phyloP scores from a whole-genome alignment of 1,140 invertebrate genomes.

The Mercenaria mercenaria region DNA sequence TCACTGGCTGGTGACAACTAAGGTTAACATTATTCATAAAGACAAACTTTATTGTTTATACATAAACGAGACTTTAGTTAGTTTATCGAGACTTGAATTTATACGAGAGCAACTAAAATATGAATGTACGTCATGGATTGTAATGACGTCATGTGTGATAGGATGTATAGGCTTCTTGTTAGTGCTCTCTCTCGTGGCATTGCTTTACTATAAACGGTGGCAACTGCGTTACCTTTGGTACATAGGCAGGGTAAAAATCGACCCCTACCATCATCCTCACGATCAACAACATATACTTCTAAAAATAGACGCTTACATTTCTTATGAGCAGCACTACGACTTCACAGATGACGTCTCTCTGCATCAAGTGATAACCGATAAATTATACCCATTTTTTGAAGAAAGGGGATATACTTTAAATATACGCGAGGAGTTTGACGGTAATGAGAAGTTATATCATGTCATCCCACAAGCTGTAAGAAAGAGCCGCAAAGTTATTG shows the following conservation, averaged over 20 bases:
- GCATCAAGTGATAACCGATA: neutral
- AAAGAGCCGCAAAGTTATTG: constrained; percentile 19
- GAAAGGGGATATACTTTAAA: neutral
- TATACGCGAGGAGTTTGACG: constrained; percentile 18
- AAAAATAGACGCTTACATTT: constrained; percentile 40
- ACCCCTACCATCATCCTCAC: constrained; percentile 18
- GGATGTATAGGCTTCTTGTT: neutral
- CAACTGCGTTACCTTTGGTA: constrained; percentile 26
- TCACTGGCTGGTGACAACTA: neutral
- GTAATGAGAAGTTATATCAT: neutral
- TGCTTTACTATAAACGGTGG: constrained; percentile 43
- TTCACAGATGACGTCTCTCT: neutral
- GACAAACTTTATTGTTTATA: neutral
- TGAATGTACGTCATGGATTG: constrained; percentile 12
- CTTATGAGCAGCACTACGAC: constrained; percentile 5
- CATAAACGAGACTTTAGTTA: neutral
- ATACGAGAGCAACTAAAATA: neutral
- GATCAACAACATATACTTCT: neutral
- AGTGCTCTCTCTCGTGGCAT: neutral
- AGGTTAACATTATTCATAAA: constrained; percentile 14
- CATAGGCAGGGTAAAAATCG: neutral
- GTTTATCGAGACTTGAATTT: neutral
- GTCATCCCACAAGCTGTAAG: neutral
- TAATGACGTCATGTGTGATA: constrained; percentile 19
- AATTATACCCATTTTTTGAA: neutral